These are phyloP conservation scores for Drosophila mulleri DNA, from an alignment of 2,888 invertebrate genomes.

Conservation along the genomic window DNA sequence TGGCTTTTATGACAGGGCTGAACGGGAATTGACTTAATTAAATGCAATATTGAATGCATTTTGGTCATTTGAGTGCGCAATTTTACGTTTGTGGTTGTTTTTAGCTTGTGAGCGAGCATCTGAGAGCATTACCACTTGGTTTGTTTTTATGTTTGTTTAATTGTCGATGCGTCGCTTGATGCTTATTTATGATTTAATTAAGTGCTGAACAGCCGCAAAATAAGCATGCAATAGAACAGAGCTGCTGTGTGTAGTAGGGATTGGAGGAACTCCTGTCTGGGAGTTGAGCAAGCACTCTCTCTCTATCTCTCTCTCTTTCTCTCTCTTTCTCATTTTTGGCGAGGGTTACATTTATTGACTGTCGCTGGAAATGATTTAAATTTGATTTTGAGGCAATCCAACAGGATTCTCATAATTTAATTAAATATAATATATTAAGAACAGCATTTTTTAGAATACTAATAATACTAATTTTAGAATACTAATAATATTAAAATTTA, in stretches of 20 bases:
- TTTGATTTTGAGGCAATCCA: conserved; percentile 61
- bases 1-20: conserved; percentile 45
- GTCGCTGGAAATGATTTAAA: conserved; percentile 60
- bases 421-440: background rate
- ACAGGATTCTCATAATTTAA: background rate
- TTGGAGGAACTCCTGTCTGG: conserved; percentile 10
- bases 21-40: conserved; percentile 73
- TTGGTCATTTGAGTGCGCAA: conserved; percentile 76
- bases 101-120: conserved; percentile 13
- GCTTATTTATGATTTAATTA: conserved; percentile 82
- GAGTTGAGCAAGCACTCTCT: conserved; percentile 7
- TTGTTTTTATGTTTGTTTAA: conserved; percentile 80
- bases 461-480: too few relatives aligned
- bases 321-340: background rate
- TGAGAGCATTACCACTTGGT: conserved; percentile 59
- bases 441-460: background rate
- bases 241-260: background rate
- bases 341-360: conserved; percentile 35
- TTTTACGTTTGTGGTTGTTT: conserved; percentile 60
- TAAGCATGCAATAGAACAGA: conserved; percentile 45
- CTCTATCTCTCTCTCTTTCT: background rate
- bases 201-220: conserved; percentile 67
- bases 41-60: conserved; percentile 77
- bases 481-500: too few relatives aligned
- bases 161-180: conserved; percentile 76